Percentiles rank a stretch among this genome's conserved stretches.
phyloP scores from a whole-genome alignment of 1,140 invertebrate species.

The Drosophila pruinosa region DNA sequence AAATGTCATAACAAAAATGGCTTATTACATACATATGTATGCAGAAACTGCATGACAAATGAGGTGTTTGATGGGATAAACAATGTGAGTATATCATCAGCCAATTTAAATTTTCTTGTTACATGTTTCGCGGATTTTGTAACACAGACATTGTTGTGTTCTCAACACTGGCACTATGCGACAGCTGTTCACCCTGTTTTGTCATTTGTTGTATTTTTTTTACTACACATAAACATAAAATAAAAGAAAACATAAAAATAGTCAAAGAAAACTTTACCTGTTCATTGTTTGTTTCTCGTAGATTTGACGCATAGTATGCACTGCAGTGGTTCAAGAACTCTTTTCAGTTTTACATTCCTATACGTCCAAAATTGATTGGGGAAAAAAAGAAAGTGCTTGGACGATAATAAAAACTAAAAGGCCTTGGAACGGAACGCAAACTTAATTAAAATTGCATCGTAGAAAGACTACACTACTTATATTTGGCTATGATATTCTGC shows the following conservation, averaged over 20 bases:
- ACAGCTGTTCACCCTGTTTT: conserved; percentile 47
- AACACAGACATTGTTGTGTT: conserved; percentile 50
- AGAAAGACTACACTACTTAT: background rate
- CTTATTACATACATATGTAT: no score
- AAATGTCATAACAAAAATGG: no score
- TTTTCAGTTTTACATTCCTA: conserved; percentile 25
- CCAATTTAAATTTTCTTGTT: background rate
- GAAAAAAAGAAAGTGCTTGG: conserved; percentile 65
- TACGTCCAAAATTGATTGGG: conserved; percentile 59
- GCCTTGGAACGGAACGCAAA: conserved; percentile 55
- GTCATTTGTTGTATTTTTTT: conserved; percentile 43
- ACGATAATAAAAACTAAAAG: conserved; percentile 32
- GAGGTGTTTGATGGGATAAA: no score
- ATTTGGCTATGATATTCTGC: conserved; percentile 68
- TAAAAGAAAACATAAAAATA: conserved; percentile 50
- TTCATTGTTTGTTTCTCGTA: conserved; percentile 39
- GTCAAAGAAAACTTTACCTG: conserved; percentile 44
- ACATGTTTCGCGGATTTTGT: conserved; percentile 60
- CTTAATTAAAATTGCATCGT: conserved; percentile 44
- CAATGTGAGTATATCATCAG: no score
- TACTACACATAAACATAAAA: conserved; percentile 46
- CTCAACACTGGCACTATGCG: conserved; percentile 33
- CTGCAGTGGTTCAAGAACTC: conserved; percentile 23
- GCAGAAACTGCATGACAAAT: no score
- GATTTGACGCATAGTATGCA: conserved; percentile 41